Percentiles rank a stretch among this genome's conserved stretches.
Evolutionary conservation across 2,113 vertebrate genomes (phyloP).

Genomic region (Gobio gobio): DNA sequence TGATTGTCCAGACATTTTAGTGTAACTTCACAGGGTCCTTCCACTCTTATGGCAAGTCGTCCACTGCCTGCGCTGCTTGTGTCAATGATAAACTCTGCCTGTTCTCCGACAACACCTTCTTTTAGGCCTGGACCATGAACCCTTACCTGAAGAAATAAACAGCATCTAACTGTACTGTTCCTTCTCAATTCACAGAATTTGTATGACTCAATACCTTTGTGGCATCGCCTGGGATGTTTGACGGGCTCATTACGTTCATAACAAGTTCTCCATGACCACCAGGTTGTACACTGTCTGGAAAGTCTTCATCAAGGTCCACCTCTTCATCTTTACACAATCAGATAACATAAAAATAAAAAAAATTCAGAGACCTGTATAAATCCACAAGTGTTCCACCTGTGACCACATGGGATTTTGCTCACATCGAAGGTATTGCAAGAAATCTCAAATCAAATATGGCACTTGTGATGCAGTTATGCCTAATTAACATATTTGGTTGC

Average conservation of each 20-base stretch:
- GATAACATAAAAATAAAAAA: not conserved
- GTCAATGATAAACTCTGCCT: slow-evolving; percentile 30
- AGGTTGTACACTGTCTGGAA: not conserved
- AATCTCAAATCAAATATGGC: too few species aligned
- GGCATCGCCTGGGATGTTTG: not conserved
- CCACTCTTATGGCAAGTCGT: not conserved
- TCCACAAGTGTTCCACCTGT: too few species aligned
- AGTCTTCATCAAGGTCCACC: not conserved
- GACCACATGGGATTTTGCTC: too few species aligned
- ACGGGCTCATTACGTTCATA: slow-evolving; percentile 17
- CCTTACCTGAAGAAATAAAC: slow-evolving; percentile 22
- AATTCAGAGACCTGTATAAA: not conserved
- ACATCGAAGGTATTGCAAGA: too few species aligned
- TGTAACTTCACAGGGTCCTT: slow-evolving; percentile 3
- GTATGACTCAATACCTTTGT: not conserved
- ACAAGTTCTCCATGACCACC: not conserved
- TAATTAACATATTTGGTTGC: too few species aligned
- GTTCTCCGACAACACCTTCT: slow-evolving; percentile 11
- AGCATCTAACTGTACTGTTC: not conserved
- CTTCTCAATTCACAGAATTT: not conserved
- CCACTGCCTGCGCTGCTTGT: slow-evolving; percentile 34
- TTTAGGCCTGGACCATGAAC: slow-evolving; percentile 29
- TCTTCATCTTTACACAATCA: slow-evolving; percentile 16
- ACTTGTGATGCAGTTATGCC: too few species aligned
- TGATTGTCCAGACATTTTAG: slow-evolving; percentile 18